Percentiles rank a stretch among this genome's conserved stretches.
These are phyloP conservation scores for Riparia riparia DNA, from an alignment of 2,113 vertebrate species.

Conservation along the genomic window DNA sequence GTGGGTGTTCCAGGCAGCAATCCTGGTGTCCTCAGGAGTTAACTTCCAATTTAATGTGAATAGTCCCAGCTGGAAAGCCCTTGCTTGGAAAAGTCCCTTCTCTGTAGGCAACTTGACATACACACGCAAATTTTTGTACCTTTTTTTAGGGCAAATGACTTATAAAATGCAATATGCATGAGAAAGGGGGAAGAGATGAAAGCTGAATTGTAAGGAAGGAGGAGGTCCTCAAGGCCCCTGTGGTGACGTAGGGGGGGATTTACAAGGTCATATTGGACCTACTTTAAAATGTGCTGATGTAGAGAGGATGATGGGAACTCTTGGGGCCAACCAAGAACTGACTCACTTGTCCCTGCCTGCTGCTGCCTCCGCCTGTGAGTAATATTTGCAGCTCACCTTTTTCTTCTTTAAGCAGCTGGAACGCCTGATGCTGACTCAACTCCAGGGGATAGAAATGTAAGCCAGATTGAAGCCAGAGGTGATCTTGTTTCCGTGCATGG, in stretches of 20 bases:
- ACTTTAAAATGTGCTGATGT: slow-evolving; percentile 46
- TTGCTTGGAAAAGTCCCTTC: not conserved
- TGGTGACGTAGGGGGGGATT: slow-evolving; percentile 12
- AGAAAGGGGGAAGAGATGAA: not conserved
- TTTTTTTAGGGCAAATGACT: not conserved
- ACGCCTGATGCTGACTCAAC: slow-evolving; percentile 46
- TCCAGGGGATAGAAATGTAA: slow-evolving; percentile 26
- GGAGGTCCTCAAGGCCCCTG: not conserved
- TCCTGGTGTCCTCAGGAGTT: not conserved
- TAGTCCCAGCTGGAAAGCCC: not conserved
- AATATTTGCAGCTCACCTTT: slow-evolving; percentile 49
- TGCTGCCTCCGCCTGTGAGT: slow-evolving; percentile 46
- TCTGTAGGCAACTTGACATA: not conserved
- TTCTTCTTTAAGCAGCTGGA: slow-evolving; percentile 43
- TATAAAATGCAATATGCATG: slow-evolving; percentile 1
- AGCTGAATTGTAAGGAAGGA: not conserved
- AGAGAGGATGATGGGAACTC: not conserved
- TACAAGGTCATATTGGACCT: slow-evolving; percentile 26
- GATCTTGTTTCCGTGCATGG: slow-evolving; percentile 23
- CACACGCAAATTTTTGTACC: not conserved
- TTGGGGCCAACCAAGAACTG: slow-evolving; percentile 31
- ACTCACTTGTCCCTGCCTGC: slow-evolving; percentile 54
- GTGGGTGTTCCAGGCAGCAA: not conserved
- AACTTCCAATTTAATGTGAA: not conserved
- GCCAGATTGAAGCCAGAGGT: slow-evolving; percentile 48